A percentile compares a stretch with the other conserved stretches of the same genome.
phyloP scores from a whole-genome alignment of 1,140 invertebrate genomes.

The Phymastichus coffea region DNA sequence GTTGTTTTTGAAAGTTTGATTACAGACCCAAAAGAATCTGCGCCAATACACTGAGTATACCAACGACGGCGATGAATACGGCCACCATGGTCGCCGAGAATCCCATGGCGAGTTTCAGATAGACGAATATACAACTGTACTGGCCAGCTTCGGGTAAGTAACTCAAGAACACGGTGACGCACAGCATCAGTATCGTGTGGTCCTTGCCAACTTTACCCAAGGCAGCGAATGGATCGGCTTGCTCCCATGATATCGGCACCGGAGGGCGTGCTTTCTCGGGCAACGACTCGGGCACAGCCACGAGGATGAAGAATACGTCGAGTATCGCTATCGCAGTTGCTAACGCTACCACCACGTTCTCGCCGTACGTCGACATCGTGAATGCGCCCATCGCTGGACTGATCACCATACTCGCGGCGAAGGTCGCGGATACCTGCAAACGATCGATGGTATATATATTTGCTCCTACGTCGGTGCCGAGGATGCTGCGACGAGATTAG shows the following conservation, averaged over 20 bases:
- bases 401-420: constrained; percentile 97
- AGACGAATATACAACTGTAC: constrained; percentile 99
- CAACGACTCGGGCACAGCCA: constrained; percentile 96
- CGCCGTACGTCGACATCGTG: constrained; percentile 84
- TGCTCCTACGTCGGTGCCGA: too few species aligned
- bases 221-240: constrained; percentile 93
- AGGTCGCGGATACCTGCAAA: constrained; percentile 87
- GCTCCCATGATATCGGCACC: constrained; percentile 89
- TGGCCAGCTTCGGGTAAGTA: constrained; percentile 98
- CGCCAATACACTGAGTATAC: constrained; percentile 92
- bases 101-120: constrained; percentile 96
- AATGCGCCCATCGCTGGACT: constrained; percentile 96
- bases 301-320: constrained; percentile 97
- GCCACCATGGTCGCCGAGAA: constrained; percentile 95
- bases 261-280: constrained; percentile 88
- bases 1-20: too few species aligned
- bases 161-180: constrained; percentile 95
- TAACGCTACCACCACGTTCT: constrained; percentile 92
- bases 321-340: constrained; percentile 93
- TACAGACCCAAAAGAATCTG: constrained; percentile 75
- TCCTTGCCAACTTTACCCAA: constrained; percentile 82
- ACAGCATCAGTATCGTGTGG: constrained; percentile 93
- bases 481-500: too few species aligned
- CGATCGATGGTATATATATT: neutral
- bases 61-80: constrained; percentile 96